Base-by-base conservation (phyloP, 2,113 vertebrate species). In the Anoura caudifer region DNA sequence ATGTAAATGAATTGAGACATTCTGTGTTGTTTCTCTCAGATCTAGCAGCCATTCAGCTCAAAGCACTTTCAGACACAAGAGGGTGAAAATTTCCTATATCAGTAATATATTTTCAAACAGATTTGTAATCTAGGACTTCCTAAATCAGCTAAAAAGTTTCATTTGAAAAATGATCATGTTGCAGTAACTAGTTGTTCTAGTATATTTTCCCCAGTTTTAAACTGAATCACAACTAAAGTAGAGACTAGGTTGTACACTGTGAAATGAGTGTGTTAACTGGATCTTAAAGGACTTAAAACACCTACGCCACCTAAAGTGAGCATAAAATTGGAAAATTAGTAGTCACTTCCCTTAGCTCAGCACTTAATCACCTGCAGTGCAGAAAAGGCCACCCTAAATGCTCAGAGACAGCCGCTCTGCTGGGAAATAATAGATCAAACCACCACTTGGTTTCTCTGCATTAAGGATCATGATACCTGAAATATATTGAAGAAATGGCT, bases 331-430 rank as follows among this genome's bases (percentile, higher is more conserved):
- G 76, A 91, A 96, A 96, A 95, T 81, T 84, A 82, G 65, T 67
- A 84, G 65, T 94, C 76, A 84, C 67, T 95, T 65, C 76, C 87
- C 67, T 94, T 65, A 96, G 69, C 81, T 96, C 70, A 96, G 69
- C 84, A 87, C 91, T 96, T 91, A 89, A 86, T 96, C 85, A 89
- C 81, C 76, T 83, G 52, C 43, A 47, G 43, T 47, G 47, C 41
- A 95, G 72, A 94, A 92, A 93, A 93, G 43, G 83, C 82, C 95
- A 80, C 91, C 93, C 90, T 96, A 54, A 96, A 96, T 82, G 79
- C 26, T 52, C 73, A 77, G 41, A 97, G 87, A 96, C 50, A 83
- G 70, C 59, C 80, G 14, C 67, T 77, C 59, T 90, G 17, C 76
- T 94, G 72, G 43, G 88, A 96, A 97, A 91, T 88, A 92, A 96